A percentile compares a stretch with the other conserved stretches of the same genome.
phyloP scores from a whole-genome alignment of 2,113 vertebrate species.

The Taurulus bubalis region DNA sequence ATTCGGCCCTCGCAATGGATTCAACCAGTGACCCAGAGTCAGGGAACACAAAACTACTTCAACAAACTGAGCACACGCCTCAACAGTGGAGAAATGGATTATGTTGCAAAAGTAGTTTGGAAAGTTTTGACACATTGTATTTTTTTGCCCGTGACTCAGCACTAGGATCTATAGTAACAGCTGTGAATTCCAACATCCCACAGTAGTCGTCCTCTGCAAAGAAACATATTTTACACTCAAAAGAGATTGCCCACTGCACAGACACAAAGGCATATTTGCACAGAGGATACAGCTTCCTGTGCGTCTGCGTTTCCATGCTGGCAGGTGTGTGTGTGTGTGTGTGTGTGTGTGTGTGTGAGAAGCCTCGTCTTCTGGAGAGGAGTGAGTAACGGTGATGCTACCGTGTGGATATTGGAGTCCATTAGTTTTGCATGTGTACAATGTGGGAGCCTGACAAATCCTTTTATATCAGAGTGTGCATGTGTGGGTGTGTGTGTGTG shows the following conservation, averaged over 20 bases:
- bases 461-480: conserved; percentile 64
- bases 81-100: no score
- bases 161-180: not conserved
- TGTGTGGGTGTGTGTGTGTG: conserved; percentile 33
- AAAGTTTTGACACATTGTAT: conserved; percentile 14
- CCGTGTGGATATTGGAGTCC: conserved; percentile 53
- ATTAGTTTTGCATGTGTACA: conserved; percentile 74
- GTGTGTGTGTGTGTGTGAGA: conserved; percentile 36
- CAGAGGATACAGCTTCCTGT: not conserved
- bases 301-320: conserved; percentile 22
- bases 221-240: not conserved
- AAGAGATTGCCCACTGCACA: not conserved
- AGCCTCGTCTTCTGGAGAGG: conserved; percentile 43
- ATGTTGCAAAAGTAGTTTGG: not conserved
- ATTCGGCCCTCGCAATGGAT: not conserved
- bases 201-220: not conserved
- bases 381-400: conserved; percentile 26
- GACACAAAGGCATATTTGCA: not conserved
- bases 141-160: not conserved
- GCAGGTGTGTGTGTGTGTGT: conserved; percentile 46
- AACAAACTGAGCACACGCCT: no score
- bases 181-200: not conserved
- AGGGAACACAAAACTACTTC: no score
- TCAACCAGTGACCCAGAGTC: not conserved
- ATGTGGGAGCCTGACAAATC: conserved; percentile 73